Evolutionary conservation across 2,797 vertebrate species (phyloP).

Genomic region (Limosa lapponica): DNA sequence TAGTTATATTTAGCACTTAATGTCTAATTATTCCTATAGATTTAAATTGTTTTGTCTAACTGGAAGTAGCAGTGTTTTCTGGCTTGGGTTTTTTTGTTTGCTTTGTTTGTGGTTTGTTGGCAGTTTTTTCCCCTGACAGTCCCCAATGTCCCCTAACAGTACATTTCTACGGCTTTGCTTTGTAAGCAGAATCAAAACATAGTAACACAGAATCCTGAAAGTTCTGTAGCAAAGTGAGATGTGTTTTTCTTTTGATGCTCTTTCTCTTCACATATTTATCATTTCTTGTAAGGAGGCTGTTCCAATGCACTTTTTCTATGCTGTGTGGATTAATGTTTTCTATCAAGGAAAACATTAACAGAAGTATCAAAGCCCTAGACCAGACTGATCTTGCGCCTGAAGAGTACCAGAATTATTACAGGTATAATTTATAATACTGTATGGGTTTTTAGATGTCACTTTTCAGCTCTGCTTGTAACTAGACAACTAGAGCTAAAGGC

Average conservation of each 20-base stretch:
- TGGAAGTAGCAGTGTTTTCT: not conserved
- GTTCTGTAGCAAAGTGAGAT: not conserved
- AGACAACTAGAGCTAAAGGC: not conserved
- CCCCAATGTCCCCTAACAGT: not conserved
- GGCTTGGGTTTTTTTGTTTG: not conserved
- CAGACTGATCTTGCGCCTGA: not conserved
- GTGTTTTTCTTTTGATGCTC: not conserved
- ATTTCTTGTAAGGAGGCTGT: not conserved
- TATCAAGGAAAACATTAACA: not conserved
- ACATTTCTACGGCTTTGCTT: not conserved
- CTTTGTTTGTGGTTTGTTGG: not conserved
- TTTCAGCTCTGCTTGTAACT: not conserved
- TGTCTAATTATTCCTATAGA: not conserved
- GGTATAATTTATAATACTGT: not conserved
- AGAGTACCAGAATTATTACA: not conserved
- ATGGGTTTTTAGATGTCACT: not conserved
- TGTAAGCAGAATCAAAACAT: not conserved
- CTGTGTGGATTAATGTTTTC: not conserved
- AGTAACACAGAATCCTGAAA: not conserved
- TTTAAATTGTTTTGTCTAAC: not conserved
- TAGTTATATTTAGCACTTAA: not conserved
- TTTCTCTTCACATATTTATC: not conserved
- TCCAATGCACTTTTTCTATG: not conserved
- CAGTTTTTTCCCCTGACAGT: not conserved
- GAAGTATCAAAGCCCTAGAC: not conserved